phyloP scores from a whole-genome alignment of 2,888 invertebrate species.

The Dusona sp. region DNA sequence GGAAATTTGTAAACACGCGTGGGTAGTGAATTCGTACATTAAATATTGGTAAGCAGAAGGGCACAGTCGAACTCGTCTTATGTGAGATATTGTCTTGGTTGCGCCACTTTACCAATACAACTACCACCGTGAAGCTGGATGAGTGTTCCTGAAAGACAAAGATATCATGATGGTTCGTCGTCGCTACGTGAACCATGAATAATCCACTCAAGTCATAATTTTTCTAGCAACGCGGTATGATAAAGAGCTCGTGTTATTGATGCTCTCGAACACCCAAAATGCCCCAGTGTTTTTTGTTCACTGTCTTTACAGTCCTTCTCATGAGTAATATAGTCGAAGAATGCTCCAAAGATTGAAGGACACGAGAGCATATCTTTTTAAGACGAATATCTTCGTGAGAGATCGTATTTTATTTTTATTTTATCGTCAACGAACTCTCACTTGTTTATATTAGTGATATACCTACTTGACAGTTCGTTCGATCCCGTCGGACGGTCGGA shows the following conservation, averaged over 20 bases:
- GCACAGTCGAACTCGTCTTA: slow-evolving; percentile 2
- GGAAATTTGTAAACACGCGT: slow-evolving; percentile 4
- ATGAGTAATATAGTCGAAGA: not conserved
- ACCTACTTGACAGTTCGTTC: slow-evolving; percentile 55
- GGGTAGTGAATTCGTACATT: not conserved
- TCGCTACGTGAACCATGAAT: slow-evolving; percentile 21
- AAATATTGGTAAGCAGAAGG: not conserved
- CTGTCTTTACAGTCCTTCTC: slow-evolving; percentile 22
- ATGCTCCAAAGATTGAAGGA: slow-evolving; percentile 24
- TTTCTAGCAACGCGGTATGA: slow-evolving; percentile 41
- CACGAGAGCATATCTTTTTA: slow-evolving; percentile 9
- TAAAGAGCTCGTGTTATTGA: slow-evolving; percentile 44
- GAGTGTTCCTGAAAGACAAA: not conserved
- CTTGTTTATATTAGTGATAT: slow-evolving; percentile 27
- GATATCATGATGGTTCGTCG: not conserved
- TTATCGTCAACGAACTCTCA: slow-evolving; percentile 12
- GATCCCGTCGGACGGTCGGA: slow-evolving; percentile 62
- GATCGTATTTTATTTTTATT: slow-evolving; percentile 34
- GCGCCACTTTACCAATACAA: not conserved
- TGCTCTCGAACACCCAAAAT: slow-evolving; percentile 32
- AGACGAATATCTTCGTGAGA: not conserved
- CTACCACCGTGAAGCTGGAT: too few relatives aligned
- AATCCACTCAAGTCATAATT: slow-evolving; percentile 52
- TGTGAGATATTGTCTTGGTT: not conserved
- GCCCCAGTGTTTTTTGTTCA: slow-evolving; percentile 31